Evolutionary conservation across 2,888 invertebrate genomes (phyloP).

Genomic region (Villa cingulata): DNA sequence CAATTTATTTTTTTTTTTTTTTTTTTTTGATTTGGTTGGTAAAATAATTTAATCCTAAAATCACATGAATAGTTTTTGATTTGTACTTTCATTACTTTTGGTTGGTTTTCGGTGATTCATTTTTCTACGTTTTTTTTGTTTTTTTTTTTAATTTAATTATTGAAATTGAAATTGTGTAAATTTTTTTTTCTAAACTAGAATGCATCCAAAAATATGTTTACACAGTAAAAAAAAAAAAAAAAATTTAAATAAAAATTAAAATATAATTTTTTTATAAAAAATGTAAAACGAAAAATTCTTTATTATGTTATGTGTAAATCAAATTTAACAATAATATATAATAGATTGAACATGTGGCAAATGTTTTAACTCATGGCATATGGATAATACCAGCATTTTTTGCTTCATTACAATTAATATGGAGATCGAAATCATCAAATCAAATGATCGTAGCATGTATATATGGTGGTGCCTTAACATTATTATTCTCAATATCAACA

Average conservation of each 20-base stretch:
- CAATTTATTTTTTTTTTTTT: too few species aligned
- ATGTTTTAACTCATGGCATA: conserved; percentile 81
- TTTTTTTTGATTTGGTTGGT: too few species aligned
- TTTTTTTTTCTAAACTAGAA: too few species aligned
- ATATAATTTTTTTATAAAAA: neutral
- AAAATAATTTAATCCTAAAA: too few species aligned
- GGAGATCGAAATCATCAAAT: conserved; percentile 55
- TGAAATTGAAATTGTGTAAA: too few species aligned
- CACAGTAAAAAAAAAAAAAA: too few species aligned
- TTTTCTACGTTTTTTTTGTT: too few species aligned
- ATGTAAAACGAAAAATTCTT: neutral
- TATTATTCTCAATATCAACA: conserved; percentile 78
- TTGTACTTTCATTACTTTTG: too few species aligned
- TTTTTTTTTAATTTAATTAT: too few species aligned
- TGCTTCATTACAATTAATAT: conserved; percentile 59
- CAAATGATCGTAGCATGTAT: conserved; percentile 71
- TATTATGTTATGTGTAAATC: neutral
- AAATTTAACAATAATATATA: conserved; percentile 1
- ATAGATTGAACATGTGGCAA: conserved; percentile 77
- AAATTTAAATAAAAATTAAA: neutral
- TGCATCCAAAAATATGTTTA: too few species aligned
- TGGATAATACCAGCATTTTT: conserved; percentile 78
- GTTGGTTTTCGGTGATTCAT: too few species aligned
- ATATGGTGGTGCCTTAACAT: conserved; percentile 72
- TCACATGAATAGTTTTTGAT: too few species aligned